Conservation (phyloP, 2,113 vertebrate genomes). For the Ibidorhyncha struthersii region DNA sequence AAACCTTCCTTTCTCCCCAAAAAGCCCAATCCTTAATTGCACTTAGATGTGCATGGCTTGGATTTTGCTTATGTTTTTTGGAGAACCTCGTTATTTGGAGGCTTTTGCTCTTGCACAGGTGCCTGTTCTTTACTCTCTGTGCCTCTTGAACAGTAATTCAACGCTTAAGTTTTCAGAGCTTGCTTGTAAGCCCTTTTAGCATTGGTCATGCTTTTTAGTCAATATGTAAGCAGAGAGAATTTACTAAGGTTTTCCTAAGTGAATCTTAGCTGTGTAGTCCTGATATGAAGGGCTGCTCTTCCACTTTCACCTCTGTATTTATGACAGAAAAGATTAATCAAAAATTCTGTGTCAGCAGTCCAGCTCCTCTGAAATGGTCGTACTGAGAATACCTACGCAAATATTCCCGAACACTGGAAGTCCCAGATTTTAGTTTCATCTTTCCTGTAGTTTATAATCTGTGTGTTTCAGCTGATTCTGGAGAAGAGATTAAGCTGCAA, state of each 20-base stretch:
- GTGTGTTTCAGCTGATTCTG: background rate
- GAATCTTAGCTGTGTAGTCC: background rate
- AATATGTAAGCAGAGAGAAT: background rate
- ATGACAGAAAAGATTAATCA: background rate
- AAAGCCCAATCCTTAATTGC: background rate
- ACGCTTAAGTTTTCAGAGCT: background rate
- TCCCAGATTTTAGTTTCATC: background rate
- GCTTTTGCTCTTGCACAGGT: background rate
- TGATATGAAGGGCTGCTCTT: background rate
- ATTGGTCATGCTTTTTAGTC: background rate
- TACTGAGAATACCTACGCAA: background rate
- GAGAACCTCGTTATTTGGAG: background rate
- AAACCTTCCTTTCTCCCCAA: background rate
- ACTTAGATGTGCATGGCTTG: background rate
- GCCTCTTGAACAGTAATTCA: background rate
- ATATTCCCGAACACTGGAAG: background rate
- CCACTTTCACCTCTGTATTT: background rate
- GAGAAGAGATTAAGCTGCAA: background rate
- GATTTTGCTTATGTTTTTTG: background rate
- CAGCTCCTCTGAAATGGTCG: background rate
- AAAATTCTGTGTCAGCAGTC: background rate
- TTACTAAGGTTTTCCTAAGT: background rate
- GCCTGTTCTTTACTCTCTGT: background rate
- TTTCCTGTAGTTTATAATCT: background rate
- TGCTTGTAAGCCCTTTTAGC: background rate